Evolutionary conservation across 2,888 invertebrate genomes (phyloP).

Genomic region (Incurvaria masculella): DNA sequence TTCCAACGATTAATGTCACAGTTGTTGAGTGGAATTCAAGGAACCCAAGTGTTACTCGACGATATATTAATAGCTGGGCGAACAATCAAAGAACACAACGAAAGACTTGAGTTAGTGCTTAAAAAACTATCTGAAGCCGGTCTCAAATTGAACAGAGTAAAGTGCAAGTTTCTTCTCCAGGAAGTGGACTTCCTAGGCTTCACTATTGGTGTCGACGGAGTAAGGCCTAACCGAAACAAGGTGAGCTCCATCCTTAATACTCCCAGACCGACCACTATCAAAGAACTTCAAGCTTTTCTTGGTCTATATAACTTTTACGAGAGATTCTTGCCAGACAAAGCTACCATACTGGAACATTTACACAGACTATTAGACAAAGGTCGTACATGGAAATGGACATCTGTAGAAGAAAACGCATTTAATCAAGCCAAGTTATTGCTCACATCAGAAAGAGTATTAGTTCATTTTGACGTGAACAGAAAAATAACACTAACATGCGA

Average conservation of each 20-base stretch:
- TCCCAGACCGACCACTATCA: slow-evolving; percentile 12
- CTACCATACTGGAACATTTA: slow-evolving; percentile 15
- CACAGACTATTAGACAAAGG: slow-evolving; percentile 5
- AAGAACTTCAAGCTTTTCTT: slow-evolving; percentile 15
- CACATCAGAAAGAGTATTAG: slow-evolving; percentile 9
- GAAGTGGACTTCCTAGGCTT: slow-evolving; percentile 17
- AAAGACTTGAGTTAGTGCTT: slow-evolving; percentile 2
- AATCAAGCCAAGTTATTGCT: slow-evolving; percentile 6
- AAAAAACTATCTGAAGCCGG: slow-evolving; percentile 13
- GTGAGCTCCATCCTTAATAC: slow-evolving; percentile 13
- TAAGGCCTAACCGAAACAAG: slow-evolving; percentile 15
- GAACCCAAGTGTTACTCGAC: background rate
- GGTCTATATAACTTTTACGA: slow-evolving; percentile 19
- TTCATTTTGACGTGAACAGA: slow-evolving; percentile 13
- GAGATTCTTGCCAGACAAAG: slow-evolving; percentile 16
- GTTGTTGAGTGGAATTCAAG: background rate
- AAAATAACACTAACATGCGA: slow-evolving; percentile 14
- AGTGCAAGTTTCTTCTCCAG: slow-evolving; percentile 13
- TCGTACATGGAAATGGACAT: slow-evolving; percentile 6
- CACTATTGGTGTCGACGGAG: slow-evolving; percentile 13
- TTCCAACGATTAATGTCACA: slow-evolving; percentile 14
- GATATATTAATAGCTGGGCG: background rate
- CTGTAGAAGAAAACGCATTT: slow-evolving; percentile 13
- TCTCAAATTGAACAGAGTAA: slow-evolving; percentile 12
- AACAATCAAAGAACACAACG: background rate